Base-by-base conservation (phyloP, 2,888 invertebrate species). In the Heliconius sara region DNA sequence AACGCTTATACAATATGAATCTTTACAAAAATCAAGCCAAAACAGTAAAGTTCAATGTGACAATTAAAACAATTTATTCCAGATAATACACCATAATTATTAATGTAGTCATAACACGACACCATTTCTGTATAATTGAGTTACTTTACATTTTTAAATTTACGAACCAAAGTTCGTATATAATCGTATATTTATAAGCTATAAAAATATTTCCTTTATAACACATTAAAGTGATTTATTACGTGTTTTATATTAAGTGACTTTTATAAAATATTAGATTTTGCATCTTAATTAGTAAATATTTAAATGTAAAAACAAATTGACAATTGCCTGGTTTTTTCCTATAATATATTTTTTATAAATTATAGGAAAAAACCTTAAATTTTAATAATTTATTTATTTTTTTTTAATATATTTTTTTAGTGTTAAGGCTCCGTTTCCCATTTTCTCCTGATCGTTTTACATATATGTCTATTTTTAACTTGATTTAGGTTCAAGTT, bases 61-160 rank as follows among this genome's bases (percentile, higher is more conserved):
- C 78, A 78, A 83, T 83, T 82, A 84, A 83, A 83, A 82, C 80
- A 81, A 79, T 81, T 60, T 81, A 79, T 80, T 77, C 71, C 77
- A 67, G 60, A 77, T 81, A 77, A 78, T 68, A 43, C 72, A 79
- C n/a, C 16, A 78, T 65, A 78, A 83, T 83, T 47, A 75, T 75
- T 83, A 82, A 83, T 81, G 82, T 79, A 63, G 70, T 66, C 76
- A 81, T 82, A 83, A 78, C 81, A 81, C 77, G 82, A 76, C 74
- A 81, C 63, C 63, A 47, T 39, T 65, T 60, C 77, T 72, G 70
- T 72, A 71, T 71, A 72, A 80, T 67, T 76, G 79, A 78, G 79
- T 76, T 68, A 78, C 72, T 63, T 72, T 43, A 39, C 52, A 66
- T 75, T 75, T 75, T 76, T 73, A 79, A 79, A 77, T 79, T 77